Evolutionary conservation across 2,888 invertebrate genomes (phyloP).

Genomic region (Phoenoteleia sp.): DNA sequence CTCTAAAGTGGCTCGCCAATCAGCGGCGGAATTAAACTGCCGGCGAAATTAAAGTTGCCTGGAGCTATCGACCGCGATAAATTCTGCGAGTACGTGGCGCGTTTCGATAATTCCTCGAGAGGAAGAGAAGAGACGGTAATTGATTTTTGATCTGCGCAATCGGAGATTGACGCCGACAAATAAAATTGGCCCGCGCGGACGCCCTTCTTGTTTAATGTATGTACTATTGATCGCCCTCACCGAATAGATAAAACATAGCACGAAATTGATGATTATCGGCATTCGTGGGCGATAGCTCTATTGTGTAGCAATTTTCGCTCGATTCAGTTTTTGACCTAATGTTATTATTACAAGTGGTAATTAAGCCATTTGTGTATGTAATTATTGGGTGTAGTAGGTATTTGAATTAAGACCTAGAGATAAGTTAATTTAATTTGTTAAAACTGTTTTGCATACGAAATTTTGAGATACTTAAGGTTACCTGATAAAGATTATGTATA

Average conservation of each 20-base stretch:
- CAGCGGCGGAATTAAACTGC: too few relatives aligned
- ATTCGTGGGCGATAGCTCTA: slow-evolving; percentile 15
- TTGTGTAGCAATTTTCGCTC: slow-evolving; percentile 32
- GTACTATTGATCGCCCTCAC: slow-evolving; percentile 22
- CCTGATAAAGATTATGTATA: too few relatives aligned
- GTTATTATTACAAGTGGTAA: too few relatives aligned
- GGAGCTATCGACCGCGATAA: background rate
- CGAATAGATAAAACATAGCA: slow-evolving; percentile 11
- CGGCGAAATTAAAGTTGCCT: background rate
- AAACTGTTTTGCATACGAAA: too few relatives aligned
- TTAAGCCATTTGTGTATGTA: too few relatives aligned
- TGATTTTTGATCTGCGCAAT: slow-evolving; percentile 9
- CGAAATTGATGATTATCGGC: slow-evolving; percentile 34
- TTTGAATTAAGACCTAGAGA: too few relatives aligned
- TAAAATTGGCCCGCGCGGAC: background rate
- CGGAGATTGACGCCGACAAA: slow-evolving; percentile 16
- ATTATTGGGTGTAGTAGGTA: too few relatives aligned
- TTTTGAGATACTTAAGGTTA: too few relatives aligned
- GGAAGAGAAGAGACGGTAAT: slow-evolving; percentile 8
- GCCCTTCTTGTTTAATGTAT: slow-evolving; percentile 17
- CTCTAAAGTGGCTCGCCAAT: slow-evolving; percentile 18
- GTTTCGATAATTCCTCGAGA: background rate
- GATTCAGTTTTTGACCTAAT: slow-evolving; percentile 51
- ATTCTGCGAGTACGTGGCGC: background rate
- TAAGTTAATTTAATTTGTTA: too few relatives aligned